Base-by-base conservation (phyloP, 2,888 invertebrate species). In the Epistrophe eligans region DNA sequence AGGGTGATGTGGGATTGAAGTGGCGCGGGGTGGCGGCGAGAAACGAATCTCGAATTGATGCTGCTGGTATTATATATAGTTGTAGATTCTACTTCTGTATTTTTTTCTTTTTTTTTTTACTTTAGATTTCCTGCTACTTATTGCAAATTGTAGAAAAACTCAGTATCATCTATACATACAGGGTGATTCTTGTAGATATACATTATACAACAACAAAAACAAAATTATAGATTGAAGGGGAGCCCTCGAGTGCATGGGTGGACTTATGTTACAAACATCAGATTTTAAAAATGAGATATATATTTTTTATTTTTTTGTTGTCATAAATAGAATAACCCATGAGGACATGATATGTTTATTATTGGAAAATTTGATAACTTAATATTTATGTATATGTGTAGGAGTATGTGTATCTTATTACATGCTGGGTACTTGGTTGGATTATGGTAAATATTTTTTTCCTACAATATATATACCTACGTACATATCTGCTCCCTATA, bases 311-410 rank as follows among this genome's bases (percentile, higher is more conserved):
- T 60, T 52, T 45, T 58, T 38, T 19, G 38, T 32, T 64, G 32
- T 40, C 73, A 58, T 43, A 40, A 57, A 67, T 40, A 17, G 35
- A 57, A 71, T 50, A 35, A 76, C 70, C 17, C 17, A 72, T 24
- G 38, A 67, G 38, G 67, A 66, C 58, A 72, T 73, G 77, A 81
- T 77, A 73, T 81, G 58, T 80, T 77, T 84, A 80, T 77, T 81
- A 81, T 85, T 81, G 77, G 50, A 77, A 81, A 85, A 81, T 84
- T 72, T 81, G 66, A 80, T 62, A 70, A 73, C 77, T 73, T 38
- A 71, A 73, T 77, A 72, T 67, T 8, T 62, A 35, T 4, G 6
- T 35, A 40, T 13, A 2, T 40, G 11, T 11, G 13, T 32, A 4
- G 7, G 32, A 32, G 4, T 32, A 32, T 4, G 32, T 40, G 4